Base-by-base conservation (phyloP, 92 coral and sea anemone genomes). In the Parazoanthus atlanticus region DNA sequence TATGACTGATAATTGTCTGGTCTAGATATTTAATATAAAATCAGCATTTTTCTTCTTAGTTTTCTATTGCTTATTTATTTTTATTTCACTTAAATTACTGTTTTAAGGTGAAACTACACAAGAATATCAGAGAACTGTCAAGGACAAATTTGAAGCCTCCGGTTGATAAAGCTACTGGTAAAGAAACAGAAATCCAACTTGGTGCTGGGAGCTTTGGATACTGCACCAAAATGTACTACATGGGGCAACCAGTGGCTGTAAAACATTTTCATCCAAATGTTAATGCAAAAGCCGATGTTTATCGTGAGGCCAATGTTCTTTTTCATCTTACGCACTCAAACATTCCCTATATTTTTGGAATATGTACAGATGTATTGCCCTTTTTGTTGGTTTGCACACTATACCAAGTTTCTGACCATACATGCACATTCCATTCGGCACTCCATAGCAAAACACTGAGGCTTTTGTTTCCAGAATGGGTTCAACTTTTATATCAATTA, bases 271-370 rank as follows among this genome's bases (percentile, higher is more conserved):
- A 47, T 33, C 67, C 67, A 61, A n/a, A 71, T 13, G 16, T 23
- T 13, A 73, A 41, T 28, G 71, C 89, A 38, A 74, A 74, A 54
- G 1, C n/a, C 15, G 89, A 86, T 73, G 89, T 86, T 17, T 23
- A 34, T 11, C 76, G 47, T 34, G 89, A 76, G 23, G 89, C 83
- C 5, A 41, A 34, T 54, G 65, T 75, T 6, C 58, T 86, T 71
- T 41, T 72, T 21, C 54, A 56, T 17, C 83, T 86, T 43, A 49
- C 70, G 11, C 89, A 86, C 47, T 7, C 56, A 5, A 76, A 56
- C 70, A 64, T 86, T 25, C 89, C 84, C 4, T 86, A 86, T 61
- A 17, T 86, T 32, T 86, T 86, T 86, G 89, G 89, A 46, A 33
- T 86, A n/a, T 77, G 84, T 38, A 76, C 89, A 3, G 61, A 76